These are phyloP conservation scores for Cheilosia vulpina DNA, from an alignment of 2,888 invertebrate species.

Conservation along the genomic window DNA sequence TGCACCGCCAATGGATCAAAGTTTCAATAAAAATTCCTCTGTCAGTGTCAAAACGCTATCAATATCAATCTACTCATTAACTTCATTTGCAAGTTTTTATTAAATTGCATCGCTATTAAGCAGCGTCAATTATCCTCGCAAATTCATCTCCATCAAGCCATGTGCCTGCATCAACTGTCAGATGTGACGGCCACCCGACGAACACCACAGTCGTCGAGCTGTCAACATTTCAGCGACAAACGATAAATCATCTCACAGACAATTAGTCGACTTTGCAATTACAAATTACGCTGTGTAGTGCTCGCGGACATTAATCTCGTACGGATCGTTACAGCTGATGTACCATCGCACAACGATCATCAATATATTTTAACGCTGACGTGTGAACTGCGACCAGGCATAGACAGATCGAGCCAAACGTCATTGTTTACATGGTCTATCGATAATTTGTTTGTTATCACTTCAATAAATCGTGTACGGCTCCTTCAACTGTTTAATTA, in stretches of 20 bases:
- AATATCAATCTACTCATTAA: constrained; percentile 41
- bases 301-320: constrained; percentile 42
- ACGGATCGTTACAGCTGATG: constrained; percentile 39
- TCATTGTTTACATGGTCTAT: constrained; percentile 66
- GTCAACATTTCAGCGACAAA: constrained; percentile 48
- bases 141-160: constrained; percentile 25
- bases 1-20: background rate
- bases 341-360: constrained; percentile 27
- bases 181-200: constrained; percentile 54
- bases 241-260: constrained; percentile 58
- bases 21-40: background rate
- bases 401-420: constrained; percentile 18
- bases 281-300: background rate
- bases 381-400: constrained; percentile 48
- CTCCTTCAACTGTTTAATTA: constrained; percentile 48
- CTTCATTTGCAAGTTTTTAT: constrained; percentile 43
- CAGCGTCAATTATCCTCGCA: constrained; percentile 31
- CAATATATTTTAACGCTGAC: constrained; percentile 31
- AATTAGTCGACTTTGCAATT: constrained; percentile 55
- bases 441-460: constrained; percentile 52
- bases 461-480: constrained; percentile 58
- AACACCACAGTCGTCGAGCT: constrained; percentile 17
- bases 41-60: constrained; percentile 1
- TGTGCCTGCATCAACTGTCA: constrained; percentile 46
- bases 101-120: constrained; percentile 49